These are phyloP conservation scores for Labrus mixtus DNA, from an alignment of 2,113 vertebrate species.

Conservation along the genomic window DNA sequence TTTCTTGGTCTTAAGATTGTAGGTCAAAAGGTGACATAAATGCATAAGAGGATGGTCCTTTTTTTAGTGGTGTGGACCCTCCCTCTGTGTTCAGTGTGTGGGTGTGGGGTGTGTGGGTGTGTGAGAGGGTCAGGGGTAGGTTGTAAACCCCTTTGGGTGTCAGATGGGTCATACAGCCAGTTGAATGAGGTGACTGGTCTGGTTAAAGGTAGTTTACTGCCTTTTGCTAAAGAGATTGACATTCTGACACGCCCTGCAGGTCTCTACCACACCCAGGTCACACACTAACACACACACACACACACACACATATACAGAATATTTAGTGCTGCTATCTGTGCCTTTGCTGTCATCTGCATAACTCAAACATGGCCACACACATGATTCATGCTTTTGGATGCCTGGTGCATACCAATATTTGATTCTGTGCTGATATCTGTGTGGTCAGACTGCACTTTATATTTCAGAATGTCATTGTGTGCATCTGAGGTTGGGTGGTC, in stretches of 20 bases:
- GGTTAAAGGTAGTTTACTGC: conserved; percentile 67
- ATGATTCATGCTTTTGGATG: conserved; percentile 50
- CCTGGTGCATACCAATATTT: neutral
- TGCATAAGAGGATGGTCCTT: conserved; percentile 41
- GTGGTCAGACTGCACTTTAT: conserved; percentile 36
- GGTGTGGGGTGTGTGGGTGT: conserved; percentile 26
- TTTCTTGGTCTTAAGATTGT: conserved; percentile 32
- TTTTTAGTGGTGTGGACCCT: conserved; percentile 41
- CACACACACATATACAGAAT: conserved; percentile 27
- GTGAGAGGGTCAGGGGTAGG: conserved; percentile 60
- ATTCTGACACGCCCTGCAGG: conserved; percentile 47
- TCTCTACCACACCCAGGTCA: conserved; percentile 59
- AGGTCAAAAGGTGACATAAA: conserved; percentile 57
- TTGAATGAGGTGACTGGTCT: conserved; percentile 57
- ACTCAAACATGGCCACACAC: conserved; percentile 8
- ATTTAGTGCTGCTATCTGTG: conserved; percentile 6
- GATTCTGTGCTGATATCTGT: conserved; percentile 8
- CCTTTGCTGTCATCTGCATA: conserved; percentile 16
- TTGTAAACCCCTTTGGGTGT: conserved; percentile 60
- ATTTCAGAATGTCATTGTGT: conserved; percentile 29
- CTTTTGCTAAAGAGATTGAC: conserved; percentile 51
- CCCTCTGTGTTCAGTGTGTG: conserved; percentile 45
- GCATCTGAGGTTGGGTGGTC: conserved; percentile 62
- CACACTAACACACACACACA: conserved; percentile 5
- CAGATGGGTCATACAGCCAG: conserved; percentile 55